Evolutionary conservation across 2,888 invertebrate genomes (phyloP).

Genomic region (Lingula anatina): DNA sequence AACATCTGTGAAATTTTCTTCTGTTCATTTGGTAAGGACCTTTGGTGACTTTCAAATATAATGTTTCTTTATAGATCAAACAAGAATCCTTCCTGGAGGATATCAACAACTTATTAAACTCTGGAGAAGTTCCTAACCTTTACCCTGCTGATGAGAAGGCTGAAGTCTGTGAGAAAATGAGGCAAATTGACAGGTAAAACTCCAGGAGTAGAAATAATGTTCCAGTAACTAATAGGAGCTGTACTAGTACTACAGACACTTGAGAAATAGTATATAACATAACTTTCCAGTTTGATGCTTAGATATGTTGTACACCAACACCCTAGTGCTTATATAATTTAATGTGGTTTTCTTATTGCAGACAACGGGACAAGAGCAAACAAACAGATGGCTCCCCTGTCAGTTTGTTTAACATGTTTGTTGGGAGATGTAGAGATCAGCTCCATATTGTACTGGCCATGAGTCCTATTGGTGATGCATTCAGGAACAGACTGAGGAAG

Average conservation of each 20-base stretch:
- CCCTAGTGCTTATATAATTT: no score
- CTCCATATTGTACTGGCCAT: constrained; percentile 83
- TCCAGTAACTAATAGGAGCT: no score
- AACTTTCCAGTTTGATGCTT: no score
- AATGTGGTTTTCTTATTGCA: constrained; percentile 21
- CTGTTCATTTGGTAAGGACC: no score
- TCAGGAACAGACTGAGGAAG: constrained; percentile 67
- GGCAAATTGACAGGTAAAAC: constrained; percentile 73
- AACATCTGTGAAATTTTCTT: no score
- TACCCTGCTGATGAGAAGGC: constrained; percentile 79
- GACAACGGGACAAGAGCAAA: constrained; percentile 52
- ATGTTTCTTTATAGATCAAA: constrained; percentile 61
- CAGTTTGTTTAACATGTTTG: constrained; percentile 86
- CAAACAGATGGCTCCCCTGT: constrained; percentile 89
- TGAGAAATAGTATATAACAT: no score
- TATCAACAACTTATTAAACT: constrained; percentile 84
- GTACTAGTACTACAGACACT: no score
- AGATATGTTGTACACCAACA: no score
- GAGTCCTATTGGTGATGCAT: constrained; percentile 85
- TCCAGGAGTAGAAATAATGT: no score
- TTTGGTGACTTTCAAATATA: no score
- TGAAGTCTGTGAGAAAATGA: constrained; percentile 90
- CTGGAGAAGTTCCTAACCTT: constrained; percentile 89
- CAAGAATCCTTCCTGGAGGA: constrained; percentile 91
- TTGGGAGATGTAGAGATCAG: constrained; percentile 81